Evolutionary conservation across 2,888 invertebrate genomes (phyloP), one percentile per base, ranked within the genome.

Genomic region (Yponomeuta plumbellus): DNA sequence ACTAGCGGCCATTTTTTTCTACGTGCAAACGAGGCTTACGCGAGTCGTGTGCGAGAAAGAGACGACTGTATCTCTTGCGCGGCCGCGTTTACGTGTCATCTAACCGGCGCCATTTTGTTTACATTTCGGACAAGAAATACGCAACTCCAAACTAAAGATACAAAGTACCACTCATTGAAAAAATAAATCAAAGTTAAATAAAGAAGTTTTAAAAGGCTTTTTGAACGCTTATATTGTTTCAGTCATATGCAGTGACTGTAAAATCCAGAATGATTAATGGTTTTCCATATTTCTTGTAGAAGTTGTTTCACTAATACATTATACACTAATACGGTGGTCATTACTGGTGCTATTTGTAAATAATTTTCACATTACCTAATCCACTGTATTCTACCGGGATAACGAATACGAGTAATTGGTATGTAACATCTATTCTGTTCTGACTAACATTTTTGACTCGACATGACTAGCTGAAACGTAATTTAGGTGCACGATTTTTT

Each of bases 31-130:
- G 34, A 34, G 34, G 34, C 34, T 34, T 34, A 34, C 6, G 44
- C 17, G 44, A 52, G 44, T 5, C 44, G 44, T n/a, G 17, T 26
- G 61, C n/a, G 61, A 23, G 61, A 61, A n/a, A 23, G 26, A 61
- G 61, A 61, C 61, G 13, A 26, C 61, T 34, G 34, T 34, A n/a
- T 61, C 44, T 52, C 44, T 52, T 17, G 44, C 44, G 44, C 44
- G 44, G 44, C 17, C 44, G 44, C 44, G 44, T 52, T 52, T 52
- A 52, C 17, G 44, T 52, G 44, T 52, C 44, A 52, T 13, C 44
- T 52, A 52, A 52, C 44, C 44, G 44, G 44, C 44, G 44, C 44
- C 44, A 17, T 52, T 52, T 52, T 52, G 17, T 52, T 52, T 52
- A 6, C 44, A 52, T 52, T 52, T 52, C 13, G 13, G 17, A 52